A percentile compares a stretch with the other conserved stretches of the same genome.
These are phyloP conservation scores for Fopius arisanus DNA, from an alignment of 1,140 invertebrate species.

Conservation along the genomic window DNA sequence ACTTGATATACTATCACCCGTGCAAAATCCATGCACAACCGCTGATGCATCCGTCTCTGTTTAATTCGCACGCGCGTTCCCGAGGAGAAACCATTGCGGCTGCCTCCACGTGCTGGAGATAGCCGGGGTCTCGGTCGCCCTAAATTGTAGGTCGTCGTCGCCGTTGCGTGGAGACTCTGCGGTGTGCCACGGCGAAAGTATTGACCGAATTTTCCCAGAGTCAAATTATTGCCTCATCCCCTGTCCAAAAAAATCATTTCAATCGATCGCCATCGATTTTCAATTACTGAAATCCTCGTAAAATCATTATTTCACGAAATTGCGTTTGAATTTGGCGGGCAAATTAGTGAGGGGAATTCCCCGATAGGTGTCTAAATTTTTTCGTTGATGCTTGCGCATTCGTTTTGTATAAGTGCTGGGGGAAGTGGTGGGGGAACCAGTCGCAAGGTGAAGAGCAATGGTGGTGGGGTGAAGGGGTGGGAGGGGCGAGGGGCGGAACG, in stretches of 20 bases:
- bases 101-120: slow-evolving; percentile 60
- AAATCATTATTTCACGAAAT: not conserved
- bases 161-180: slow-evolving; percentile 35
- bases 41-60: slow-evolving; percentile 27
- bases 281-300: not conserved
- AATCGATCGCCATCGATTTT: not conserved
- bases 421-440: slow-evolving; percentile 10
- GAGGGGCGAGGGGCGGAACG: slow-evolving; percentile 40
- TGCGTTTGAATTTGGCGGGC: not conserved
- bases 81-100: slow-evolving; percentile 51
- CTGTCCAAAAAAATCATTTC: not conserved
- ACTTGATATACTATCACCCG: not conserved
- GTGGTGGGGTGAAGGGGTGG: slow-evolving; percentile 3
- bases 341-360: not conserved
- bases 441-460: slow-evolving; percentile 28
- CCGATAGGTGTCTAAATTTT: not conserved
- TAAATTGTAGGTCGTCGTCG: slow-evolving; percentile 61
- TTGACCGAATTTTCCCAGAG: not conserved
- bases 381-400: not conserved
- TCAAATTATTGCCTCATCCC: not conserved
- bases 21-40: not conserved
- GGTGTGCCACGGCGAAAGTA: not conserved
- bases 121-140: slow-evolving; percentile 47
- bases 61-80: slow-evolving; percentile 43
- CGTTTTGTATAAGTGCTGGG: not conserved